Evolutionary conservation across 2,113 vertebrate species (phyloP).

Genomic region (Gorilla gorilla): DNA sequence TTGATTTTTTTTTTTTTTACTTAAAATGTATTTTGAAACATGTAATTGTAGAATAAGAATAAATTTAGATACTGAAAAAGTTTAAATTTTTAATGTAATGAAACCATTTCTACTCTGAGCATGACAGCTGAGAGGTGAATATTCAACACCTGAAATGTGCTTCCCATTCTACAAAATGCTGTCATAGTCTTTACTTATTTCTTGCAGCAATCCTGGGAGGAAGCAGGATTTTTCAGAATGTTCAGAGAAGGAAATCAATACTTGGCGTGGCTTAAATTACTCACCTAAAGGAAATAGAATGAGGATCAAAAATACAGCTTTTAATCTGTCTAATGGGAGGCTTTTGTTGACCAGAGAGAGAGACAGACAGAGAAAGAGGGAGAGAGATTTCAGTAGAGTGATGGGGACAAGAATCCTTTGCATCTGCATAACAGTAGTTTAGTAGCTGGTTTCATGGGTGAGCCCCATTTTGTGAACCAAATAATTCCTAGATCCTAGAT

Average conservation of each 20-base stretch:
- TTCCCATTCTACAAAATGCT: neutral
- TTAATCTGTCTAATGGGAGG: neutral
- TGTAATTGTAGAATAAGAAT: neutral
- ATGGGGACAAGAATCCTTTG: neutral
- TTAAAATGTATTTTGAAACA: constrained; percentile 15
- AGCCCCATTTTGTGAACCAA: neutral
- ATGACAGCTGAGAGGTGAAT: neutral
- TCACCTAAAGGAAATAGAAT: neutral
- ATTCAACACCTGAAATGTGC: neutral
- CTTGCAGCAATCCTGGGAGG: neutral
- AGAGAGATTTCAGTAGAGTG: neutral
- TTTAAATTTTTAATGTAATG: neutral
- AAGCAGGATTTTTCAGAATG: neutral
- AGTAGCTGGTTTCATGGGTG: neutral
- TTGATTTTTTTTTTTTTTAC: neutral
- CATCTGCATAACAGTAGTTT: neutral
- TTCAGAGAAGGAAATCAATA: neutral
- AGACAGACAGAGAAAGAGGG: too few relatives aligned
- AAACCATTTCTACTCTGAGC: neutral
- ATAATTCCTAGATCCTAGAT: neutral
- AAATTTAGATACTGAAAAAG: neutral
- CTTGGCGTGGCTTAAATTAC: neutral
- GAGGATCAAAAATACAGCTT: neutral
- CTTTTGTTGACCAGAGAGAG: neutral
- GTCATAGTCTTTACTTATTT: neutral